Conservation (phyloP, 1,140 invertebrate species). For the Brachionus rotundiformis region DNA sequence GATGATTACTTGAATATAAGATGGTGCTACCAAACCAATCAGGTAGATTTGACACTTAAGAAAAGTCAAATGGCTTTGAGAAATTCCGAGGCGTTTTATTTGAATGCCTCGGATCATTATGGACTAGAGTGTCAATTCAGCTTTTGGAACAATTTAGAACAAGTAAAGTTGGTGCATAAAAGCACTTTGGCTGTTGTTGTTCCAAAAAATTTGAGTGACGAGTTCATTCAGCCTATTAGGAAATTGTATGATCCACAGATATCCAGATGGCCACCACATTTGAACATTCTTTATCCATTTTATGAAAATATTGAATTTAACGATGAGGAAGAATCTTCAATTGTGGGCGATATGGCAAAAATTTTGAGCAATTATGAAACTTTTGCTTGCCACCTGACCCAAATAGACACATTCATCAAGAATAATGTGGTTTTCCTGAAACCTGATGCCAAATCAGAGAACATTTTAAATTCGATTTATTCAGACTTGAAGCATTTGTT, state of each 20-base stretch:
- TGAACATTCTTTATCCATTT: conserved; percentile 46
- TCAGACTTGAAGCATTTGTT: background rate
- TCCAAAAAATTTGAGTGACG: conserved; percentile 43
- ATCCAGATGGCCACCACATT: conserved; percentile 45
- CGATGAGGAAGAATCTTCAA: background rate
- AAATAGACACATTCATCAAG: conserved; percentile 7
- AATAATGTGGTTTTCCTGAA: conserved; percentile 47
- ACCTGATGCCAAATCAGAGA: background rate
- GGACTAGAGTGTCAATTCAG: background rate
- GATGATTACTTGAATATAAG: conserved; percentile 29
- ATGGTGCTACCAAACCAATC: background rate
- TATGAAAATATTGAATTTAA: conserved; percentile 29
- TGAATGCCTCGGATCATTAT: conserved; percentile 48
- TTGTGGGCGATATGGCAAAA: background rate
- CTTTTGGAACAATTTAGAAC: background rate
- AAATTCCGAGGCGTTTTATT: background rate
- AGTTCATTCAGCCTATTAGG: conserved; percentile 20
- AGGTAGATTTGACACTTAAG: background rate
- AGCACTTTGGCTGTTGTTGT: conserved; percentile 24
- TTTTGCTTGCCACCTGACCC: background rate
- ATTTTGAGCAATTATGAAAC: background rate
- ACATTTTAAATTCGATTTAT: conserved; percentile 36
- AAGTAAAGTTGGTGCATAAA: conserved; percentile 14
- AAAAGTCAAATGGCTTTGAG: background rate
- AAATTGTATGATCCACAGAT: conserved; percentile 27